Evolutionary conservation across 2,113 vertebrate genomes (phyloP).

Genomic region (Oncorhynchus nerka): DNA sequence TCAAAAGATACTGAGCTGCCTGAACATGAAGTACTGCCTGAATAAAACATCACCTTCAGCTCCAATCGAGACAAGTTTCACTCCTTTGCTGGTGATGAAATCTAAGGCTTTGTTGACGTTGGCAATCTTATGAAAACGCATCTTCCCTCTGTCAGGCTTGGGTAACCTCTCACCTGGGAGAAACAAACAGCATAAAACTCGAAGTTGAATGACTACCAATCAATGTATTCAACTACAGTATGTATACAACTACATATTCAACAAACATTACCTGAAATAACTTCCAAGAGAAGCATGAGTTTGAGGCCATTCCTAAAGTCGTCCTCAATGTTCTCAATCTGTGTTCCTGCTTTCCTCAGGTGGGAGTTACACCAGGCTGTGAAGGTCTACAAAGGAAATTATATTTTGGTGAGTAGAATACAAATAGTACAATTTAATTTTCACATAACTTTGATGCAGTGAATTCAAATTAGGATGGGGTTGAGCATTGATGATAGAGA

Average conservation of each 20-base stretch:
- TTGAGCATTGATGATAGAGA: not conserved
- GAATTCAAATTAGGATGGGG: not conserved
- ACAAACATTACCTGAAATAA: constrained; percentile 89
- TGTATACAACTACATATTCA: not conserved
- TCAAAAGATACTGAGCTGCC: too few relatives aligned
- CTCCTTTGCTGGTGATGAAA: constrained; percentile 96
- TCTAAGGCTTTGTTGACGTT: constrained; percentile 99
- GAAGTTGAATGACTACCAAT: not conserved
- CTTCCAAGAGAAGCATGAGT: constrained; percentile 96
- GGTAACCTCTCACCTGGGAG: constrained; percentile 89
- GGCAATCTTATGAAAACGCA: constrained; percentile 99
- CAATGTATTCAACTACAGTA: not conserved
- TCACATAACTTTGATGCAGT: not conserved
- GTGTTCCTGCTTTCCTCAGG: constrained; percentile 94
- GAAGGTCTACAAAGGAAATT: constrained; percentile 82
- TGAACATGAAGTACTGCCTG: too few relatives aligned
- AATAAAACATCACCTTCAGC: constrained; percentile 86
- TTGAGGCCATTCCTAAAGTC: constrained; percentile 99
- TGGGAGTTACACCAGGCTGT: constrained; percentile 99
- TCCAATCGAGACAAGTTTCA: constrained; percentile 97
- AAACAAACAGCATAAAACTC: not conserved
- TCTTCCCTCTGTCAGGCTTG: constrained; percentile 97
- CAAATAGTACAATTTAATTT: not conserved
- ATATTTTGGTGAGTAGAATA: not conserved
- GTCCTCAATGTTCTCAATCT: constrained; percentile 98